Conservation (phyloP, 2,888 invertebrate species). For the Tridacna gigas region DNA sequence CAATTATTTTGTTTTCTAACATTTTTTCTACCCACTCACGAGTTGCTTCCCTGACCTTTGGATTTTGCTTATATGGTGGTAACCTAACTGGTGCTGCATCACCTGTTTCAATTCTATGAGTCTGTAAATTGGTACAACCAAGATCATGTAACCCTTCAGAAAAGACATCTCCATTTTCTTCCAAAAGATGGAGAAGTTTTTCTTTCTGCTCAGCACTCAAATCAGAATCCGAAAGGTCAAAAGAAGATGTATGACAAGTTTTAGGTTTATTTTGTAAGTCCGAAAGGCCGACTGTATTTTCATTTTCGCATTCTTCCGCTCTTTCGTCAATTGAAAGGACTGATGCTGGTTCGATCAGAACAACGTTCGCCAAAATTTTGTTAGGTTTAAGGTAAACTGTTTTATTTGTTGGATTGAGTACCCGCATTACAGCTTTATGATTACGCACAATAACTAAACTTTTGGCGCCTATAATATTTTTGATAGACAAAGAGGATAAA, state of each 20-base stretch:
- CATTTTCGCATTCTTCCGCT: constrained; percentile 1
- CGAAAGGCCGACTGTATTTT: too few relatives aligned
- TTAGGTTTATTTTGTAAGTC: too few relatives aligned
- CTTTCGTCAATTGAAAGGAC: background rate
- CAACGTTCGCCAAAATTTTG: background rate
- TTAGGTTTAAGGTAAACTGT: background rate
- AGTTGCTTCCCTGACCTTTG: background rate
- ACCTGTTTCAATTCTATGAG: constrained; percentile 42
- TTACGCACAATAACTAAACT: constrained; percentile 1
- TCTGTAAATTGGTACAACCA: constrained; percentile 44
- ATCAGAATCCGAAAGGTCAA: too few relatives aligned
- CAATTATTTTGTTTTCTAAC: constrained; percentile 9
- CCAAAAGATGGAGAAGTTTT: too few relatives aligned
- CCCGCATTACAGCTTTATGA: background rate
- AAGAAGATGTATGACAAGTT: too few relatives aligned
- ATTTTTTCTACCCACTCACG: background rate
- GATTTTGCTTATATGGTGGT: constrained; percentile 31
- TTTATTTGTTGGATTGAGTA: constrained; percentile 5
- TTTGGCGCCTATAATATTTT: constrained; percentile 15
- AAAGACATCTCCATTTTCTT: too few relatives aligned
- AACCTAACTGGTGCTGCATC: constrained; percentile 42
- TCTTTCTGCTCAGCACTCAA: too few relatives aligned
- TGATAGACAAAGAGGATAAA: background rate
- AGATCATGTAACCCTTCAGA: too few relatives aligned
- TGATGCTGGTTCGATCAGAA: background rate